Conservation (phyloP, 2,113 vertebrate species). For the Cyphomyrus plagiostoma region DNA sequence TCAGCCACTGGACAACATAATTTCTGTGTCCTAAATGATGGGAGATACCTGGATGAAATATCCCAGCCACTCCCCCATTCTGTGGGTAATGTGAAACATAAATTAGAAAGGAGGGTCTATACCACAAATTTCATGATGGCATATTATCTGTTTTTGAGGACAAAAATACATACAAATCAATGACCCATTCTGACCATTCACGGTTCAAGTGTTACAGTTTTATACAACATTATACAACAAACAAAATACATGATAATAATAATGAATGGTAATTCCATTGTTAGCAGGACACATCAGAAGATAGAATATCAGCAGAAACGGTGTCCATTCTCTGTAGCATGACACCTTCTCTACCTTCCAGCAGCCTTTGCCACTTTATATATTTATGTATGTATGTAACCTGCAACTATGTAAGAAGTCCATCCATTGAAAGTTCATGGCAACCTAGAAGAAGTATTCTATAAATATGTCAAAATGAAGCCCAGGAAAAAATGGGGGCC, state of each 20-base stretch:
- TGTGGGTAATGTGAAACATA: neutral
- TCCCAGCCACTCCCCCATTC: neutral
- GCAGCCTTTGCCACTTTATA: neutral
- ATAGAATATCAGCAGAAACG: neutral
- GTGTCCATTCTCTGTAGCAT: neutral
- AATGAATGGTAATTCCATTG: neutral
- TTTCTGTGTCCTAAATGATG: neutral
- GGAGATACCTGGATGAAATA: neutral
- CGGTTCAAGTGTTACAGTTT: neutral
- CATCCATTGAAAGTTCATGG: neutral
- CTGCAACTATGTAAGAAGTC: neutral
- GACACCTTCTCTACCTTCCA: neutral
- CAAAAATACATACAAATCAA: neutral
- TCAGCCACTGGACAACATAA: neutral
- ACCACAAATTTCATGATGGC: neutral
- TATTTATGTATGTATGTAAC: neutral
- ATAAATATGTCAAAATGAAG: neutral
- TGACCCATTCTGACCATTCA: neutral
- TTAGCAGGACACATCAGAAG: neutral
- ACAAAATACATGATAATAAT: neutral
- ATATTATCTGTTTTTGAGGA: neutral
- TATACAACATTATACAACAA: neutral
- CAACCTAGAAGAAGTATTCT: neutral
- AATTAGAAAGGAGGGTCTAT: neutral
- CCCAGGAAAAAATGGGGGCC: neutral